Evolutionary conservation across 2,797 vertebrate species (phyloP).

Genomic region (Cynopterus sphinx): DNA sequence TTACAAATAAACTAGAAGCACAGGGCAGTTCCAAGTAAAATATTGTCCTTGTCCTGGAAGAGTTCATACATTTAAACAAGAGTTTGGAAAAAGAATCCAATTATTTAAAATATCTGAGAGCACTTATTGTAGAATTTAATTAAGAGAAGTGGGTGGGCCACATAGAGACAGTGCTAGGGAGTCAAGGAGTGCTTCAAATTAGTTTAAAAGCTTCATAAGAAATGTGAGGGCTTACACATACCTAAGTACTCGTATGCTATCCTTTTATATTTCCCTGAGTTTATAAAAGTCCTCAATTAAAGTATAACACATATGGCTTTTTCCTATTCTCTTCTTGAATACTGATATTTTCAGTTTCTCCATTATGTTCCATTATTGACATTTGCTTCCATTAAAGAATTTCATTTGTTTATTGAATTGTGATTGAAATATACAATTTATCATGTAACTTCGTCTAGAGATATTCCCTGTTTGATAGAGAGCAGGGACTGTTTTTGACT

Average conservation of each 20-base stretch:
- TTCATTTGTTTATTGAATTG: constrained; percentile 2
- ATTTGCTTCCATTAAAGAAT: constrained; percentile 18
- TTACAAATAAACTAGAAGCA: constrained; percentile 13
- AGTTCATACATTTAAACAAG: not conserved
- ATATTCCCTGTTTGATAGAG: constrained; percentile 27
- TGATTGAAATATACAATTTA: not conserved
- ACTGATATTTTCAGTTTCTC: not conserved
- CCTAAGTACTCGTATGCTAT: not conserved
- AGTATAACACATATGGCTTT: not conserved
- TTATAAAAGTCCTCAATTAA: not conserved
- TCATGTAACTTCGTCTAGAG: not conserved
- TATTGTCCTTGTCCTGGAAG: not conserved
- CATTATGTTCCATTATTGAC: not conserved
- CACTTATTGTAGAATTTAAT: not conserved
- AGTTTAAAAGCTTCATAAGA: not conserved
- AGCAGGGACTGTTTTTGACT: not conserved
- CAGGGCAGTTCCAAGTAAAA: not conserved
- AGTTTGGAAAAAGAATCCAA: not conserved
- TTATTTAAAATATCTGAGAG: not conserved
- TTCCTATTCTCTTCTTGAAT: not conserved
- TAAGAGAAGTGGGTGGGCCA: not conserved
- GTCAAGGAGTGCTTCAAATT: not conserved
- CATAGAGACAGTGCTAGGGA: not conserved
- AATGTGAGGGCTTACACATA: not conserved
- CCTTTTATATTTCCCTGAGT: not conserved